Percentiles rank a stretch among this genome's conserved stretches.
phyloP scores from a whole-genome alignment of 92 coral and sea anemone species.

The Epizoanthus rinbou region DNA sequence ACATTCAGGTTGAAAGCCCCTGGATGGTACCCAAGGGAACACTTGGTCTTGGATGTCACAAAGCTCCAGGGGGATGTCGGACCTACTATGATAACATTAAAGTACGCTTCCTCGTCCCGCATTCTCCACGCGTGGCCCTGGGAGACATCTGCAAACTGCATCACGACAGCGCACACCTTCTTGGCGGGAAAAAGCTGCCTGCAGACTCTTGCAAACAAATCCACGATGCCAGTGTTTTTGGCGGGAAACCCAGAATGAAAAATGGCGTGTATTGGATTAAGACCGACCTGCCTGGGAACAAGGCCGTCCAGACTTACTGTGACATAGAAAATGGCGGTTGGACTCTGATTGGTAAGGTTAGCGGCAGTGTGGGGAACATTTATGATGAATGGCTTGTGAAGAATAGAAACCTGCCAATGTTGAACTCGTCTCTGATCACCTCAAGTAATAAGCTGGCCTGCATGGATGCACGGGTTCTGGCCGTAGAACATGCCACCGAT shows the following conservation, averaged over 20 bases:
- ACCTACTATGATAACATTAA: conserved; percentile 75
- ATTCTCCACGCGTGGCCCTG: conserved; percentile 53
- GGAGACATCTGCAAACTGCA: conserved; percentile 62
- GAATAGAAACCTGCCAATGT: conserved; percentile 50
- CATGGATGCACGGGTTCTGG: conserved; percentile 76
- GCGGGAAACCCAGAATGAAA: conserved; percentile 47
- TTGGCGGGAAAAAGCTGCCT: conserved; percentile 49
- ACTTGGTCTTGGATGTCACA: conserved; percentile 71
- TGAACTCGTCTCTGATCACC: conserved; percentile 50
- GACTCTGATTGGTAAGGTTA: conserved; percentile 90
- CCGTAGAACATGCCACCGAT: conserved; percentile 67
- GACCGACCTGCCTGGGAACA: conserved; percentile 47
- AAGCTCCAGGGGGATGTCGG: conserved; percentile 53
- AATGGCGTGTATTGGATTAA: conserved; percentile 86
- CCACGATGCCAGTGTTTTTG: conserved; percentile 56
- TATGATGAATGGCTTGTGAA: conserved; percentile 71
- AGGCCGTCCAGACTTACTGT: conserved; percentile 61
- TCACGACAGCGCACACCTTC: neutral
- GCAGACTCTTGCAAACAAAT: conserved; percentile 86
- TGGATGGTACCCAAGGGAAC: conserved; percentile 76
- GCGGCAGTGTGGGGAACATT: conserved; percentile 73
- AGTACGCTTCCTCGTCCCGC: conserved; percentile 54
- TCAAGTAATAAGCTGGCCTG: conserved; percentile 47
- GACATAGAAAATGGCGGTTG: conserved; percentile 88
- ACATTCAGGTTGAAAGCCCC: conserved; percentile 49